A percentile compares a stretch with the other conserved stretches of the same genome.
phyloP scores from a whole-genome alignment of 2,888 invertebrate genomes.

The Ischnus inquisitorius region DNA sequence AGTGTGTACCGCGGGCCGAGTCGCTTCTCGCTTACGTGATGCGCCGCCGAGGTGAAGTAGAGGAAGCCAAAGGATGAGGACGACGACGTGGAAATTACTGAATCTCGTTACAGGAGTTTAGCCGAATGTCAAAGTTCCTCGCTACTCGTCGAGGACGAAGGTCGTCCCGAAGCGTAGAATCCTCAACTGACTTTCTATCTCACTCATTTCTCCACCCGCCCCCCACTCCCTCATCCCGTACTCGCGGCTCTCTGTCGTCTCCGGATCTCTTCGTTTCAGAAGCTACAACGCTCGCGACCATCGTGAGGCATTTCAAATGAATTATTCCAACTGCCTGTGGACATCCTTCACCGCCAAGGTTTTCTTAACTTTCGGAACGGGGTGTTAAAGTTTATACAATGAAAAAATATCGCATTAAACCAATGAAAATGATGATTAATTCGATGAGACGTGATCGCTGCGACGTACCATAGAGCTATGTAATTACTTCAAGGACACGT shows the following conservation, averaged over 20 bases:
- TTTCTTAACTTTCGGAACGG: constrained; percentile 25
- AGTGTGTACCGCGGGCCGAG: constrained; percentile 39
- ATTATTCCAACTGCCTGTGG: constrained; percentile 37
- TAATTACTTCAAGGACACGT: too few relatives aligned
- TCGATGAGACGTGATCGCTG: too few relatives aligned
- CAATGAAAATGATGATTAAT: too few relatives aligned
- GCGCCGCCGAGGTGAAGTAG: constrained; percentile 32
- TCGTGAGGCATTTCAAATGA: constrained; percentile 30
- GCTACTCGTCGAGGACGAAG: constrained; percentile 43
- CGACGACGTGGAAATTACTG: constrained; percentile 62
- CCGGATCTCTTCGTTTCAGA: not conserved
- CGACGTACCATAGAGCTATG: too few relatives aligned
- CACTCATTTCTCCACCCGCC: not conserved
- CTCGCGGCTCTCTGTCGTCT: not conserved
- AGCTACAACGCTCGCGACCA: constrained; percentile 20
- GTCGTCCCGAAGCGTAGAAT: constrained; percentile 33
- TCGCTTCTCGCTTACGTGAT: constrained; percentile 48
- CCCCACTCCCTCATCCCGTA: not conserved
- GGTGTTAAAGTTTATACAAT: not conserved
- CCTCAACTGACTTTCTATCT: constrained; percentile 39
- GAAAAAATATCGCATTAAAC: too few relatives aligned
- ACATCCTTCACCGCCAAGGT: constrained; percentile 19
- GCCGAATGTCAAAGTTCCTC: constrained; percentile 67
- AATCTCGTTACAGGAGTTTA: constrained; percentile 68
- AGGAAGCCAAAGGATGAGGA: constrained; percentile 11